Conservation (phyloP, 2,888 invertebrate genomes). For the Dorcus parallelipipedus region DNA sequence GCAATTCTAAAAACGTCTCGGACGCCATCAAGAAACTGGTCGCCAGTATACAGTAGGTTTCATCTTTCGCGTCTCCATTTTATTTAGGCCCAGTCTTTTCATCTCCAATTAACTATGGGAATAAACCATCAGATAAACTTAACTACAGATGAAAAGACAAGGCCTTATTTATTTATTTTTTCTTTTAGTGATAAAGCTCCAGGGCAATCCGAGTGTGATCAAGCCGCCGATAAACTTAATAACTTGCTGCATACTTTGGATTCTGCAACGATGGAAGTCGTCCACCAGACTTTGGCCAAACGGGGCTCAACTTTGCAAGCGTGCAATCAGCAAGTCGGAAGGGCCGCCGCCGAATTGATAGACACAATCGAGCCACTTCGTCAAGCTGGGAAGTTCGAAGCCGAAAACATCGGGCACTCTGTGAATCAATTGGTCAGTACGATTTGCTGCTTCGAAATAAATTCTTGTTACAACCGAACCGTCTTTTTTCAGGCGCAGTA, state of each 20-base stretch:
- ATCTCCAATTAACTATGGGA: too few species aligned
- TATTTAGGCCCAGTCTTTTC: too few species aligned
- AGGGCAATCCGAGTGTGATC: conserved; percentile 90
- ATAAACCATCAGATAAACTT: too few species aligned
- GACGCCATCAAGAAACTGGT: conserved; percentile 95
- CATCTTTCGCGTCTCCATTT: neutral
- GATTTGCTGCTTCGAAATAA: neutral
- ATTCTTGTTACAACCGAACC: neutral
- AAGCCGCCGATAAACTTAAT: conserved; percentile 74
- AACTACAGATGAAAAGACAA: too few species aligned
- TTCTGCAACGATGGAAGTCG: conserved; percentile 81
- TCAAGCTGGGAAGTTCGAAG: conserved; percentile 82
- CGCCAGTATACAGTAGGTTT: conserved; percentile 73
- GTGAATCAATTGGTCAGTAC: conserved; percentile 67
- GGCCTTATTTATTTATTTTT: neutral
- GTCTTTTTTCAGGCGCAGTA: conserved; percentile 57
- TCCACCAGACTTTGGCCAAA: conserved; percentile 48
- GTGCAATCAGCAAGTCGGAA: conserved; percentile 47
- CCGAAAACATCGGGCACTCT: conserved; percentile 89
- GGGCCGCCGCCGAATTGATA: conserved; percentile 73
- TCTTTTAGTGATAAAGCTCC: conserved; percentile 84
- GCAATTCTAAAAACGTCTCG: conserved; percentile 92
- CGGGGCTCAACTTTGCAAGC: conserved; percentile 51
- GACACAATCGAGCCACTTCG: conserved; percentile 85
- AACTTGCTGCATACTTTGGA: conserved; percentile 78